Base-by-base conservation (phyloP, 2,797 vertebrate genomes). In the Acropternis orthonyx region DNA sequence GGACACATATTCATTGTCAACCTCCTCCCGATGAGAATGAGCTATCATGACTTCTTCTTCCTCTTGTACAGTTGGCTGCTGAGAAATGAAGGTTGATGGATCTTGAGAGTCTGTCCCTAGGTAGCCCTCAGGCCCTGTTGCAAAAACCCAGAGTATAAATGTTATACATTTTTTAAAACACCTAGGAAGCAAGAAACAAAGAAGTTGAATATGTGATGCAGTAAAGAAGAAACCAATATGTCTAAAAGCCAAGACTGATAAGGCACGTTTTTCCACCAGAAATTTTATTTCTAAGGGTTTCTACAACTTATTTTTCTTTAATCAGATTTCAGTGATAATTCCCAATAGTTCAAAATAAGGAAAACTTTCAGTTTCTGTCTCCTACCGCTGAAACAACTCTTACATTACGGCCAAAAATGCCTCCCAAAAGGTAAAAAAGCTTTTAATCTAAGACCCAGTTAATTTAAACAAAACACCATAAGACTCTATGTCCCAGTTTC, bases 1-100 rank as follows among this genome's bases (percentile, higher is more conserved):
- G 34, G 98, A 98, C 5, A 98, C 98, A 68, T 99, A 99, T 94
- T 98, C 97, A 48, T 96, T 97, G 61, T 97, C 98, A 75, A 54
- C 96, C 67, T 98, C 97, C 59, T 98, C 98, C 22, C 97, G 97
- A 41, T 97, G 98, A 88, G 98, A 97, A 41, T 98, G 98, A 77
- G 98, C 98, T 97, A 99, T 98, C 99, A 99, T 99, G 94, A 99
- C 98, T 97, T 99, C 99, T 95, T 99, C 98, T 88, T 99, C 99
- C 97, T 99, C 99, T 34, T 98, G 97, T 56, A 98, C 79, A 19
- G 96, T 65, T 54, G 97, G 98, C 86, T 98, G 98, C 72, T 98
- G 98, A 76, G 95, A 97, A 88, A 92, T 97, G 96, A 97, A 98
- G 79, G 96, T 90, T 3, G 97, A 96, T 41, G 71, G 97, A 69